Conservation (phyloP, 2,113 vertebrate species). For the Hyperopisus bebe region DNA sequence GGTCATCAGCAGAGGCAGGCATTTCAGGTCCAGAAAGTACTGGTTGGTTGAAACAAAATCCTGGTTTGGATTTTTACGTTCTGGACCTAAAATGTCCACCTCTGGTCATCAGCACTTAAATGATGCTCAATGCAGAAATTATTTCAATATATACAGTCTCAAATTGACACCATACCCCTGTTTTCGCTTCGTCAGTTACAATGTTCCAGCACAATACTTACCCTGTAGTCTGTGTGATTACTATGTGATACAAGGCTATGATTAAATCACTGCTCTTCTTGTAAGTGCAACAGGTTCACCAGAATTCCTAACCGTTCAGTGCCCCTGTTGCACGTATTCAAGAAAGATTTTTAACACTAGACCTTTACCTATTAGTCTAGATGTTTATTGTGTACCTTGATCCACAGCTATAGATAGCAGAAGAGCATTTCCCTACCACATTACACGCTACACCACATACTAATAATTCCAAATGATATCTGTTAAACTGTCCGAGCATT, state of each 20-base stretch:
- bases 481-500: neutral
- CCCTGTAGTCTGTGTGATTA: neutral
- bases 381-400: neutral
- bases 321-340: neutral
- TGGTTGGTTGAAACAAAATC: too few species aligned
- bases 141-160: neutral
- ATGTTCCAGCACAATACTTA: neutral
- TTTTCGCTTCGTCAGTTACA: neutral
- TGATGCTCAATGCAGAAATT: neutral
- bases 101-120: neutral
- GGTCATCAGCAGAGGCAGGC: neutral
- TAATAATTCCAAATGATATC: neutral
- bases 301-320: neutral
- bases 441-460: neutral
- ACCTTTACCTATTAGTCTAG: neutral
- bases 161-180: neutral
- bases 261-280: neutral
- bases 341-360: neutral
- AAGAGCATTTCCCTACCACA: neutral
- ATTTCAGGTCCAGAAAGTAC: too few species aligned
- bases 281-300: neutral
- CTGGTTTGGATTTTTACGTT: too few species aligned
- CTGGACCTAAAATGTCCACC: too few species aligned
- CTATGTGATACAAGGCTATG: neutral
- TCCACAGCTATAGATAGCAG: neutral